Base-by-base conservation (phyloP, 2,113 vertebrate genomes). In the Antennarius striatus region DNA sequence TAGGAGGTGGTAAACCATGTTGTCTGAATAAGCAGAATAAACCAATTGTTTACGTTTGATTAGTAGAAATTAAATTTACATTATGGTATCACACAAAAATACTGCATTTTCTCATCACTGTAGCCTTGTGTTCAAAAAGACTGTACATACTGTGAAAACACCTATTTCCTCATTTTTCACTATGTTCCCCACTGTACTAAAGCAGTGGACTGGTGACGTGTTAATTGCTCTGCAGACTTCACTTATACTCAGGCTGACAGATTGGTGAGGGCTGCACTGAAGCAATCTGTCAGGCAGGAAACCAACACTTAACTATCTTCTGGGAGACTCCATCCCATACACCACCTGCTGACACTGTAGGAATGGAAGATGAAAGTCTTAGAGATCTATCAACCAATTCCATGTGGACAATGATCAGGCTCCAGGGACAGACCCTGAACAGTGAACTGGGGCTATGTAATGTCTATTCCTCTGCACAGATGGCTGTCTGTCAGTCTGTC, bases 211-310 rank as follows among this genome's bases (percentile, higher is more conserved):
- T 67, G 51, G 52, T 78, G 71, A 74, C 70, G 77, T 71, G 60
- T 66, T 70, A 59, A 86, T 74, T 2, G 53, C 42, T 77, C 52
- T 68, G 65, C 68, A 60, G 60, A 63, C 63, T 64, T 59, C 77
- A 73, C 55, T 72, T 67, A 16, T 11, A 56, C 54, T 71, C 48
- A 16, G 10, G 29, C 55, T 61, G 80, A 66, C 74, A 84, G 56
- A 61, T 55, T 63, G 65, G 68, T 55, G 69, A 56, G 69, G 61
- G 71, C 71, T 85, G 81, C 81, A 81, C 51, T 83, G 88, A 83
- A 84, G 83, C 74, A 86, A 83, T 78, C 61, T 86, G 71, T 85
- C 79, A 80, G 73, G 68, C 76, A 73, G 74, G 84, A 71, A 87
- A 83, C 74, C 76, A 89, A 85, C 86, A 71, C 72, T 45, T 59